Evolutionary conservation across 2,888 invertebrate species (phyloP), one percentile per base, ranked within the genome.

Genomic region (Lepidochrysops patricia): DNA sequence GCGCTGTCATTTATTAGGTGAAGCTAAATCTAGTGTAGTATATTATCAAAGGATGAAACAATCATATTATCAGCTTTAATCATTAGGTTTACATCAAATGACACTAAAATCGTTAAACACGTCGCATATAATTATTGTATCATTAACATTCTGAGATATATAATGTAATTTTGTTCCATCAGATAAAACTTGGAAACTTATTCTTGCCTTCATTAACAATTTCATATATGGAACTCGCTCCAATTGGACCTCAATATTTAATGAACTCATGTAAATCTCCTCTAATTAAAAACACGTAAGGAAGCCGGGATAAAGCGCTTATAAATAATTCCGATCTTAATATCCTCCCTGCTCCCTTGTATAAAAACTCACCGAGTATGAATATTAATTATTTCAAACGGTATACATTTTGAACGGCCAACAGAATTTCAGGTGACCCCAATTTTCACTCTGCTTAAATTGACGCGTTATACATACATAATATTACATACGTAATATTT

Each of bases 301-400:
- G 32, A 29, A 12, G 27, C 15, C 15, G 32, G 29, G 19, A 15
- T 29, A 19, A 32, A 54, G 19, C 54, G 54, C 54, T 54, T 32
- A 54, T 54, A 54, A 54, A 54, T 54, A 54, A 54, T 54, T 54
- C 54, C 23, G 4, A 29, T 54, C 54, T 54, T 54, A 54, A 54
- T 54, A 15, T 12, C 7, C 19, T 12, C 19, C 54, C 54, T 1
- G 54, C 19, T 3, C 54, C 29, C 54, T 5, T 9, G 19, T 19
- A 29, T 12, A 32, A 54, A 54, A 32, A 54, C 32, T 6, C 4
- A 2, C n/a, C 29, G 29, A 29, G 19, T 32, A 54, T 54, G 54
- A 54, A 54, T 54, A 32, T 32, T 23, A 49, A 49, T 49, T 15
- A 32, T 32, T 54, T 54, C 29, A 54, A 54, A 54, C 19, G 54